Base-by-base conservation (phyloP, 2,888 invertebrate genomes). In the Leptogaster cylindrica region DNA sequence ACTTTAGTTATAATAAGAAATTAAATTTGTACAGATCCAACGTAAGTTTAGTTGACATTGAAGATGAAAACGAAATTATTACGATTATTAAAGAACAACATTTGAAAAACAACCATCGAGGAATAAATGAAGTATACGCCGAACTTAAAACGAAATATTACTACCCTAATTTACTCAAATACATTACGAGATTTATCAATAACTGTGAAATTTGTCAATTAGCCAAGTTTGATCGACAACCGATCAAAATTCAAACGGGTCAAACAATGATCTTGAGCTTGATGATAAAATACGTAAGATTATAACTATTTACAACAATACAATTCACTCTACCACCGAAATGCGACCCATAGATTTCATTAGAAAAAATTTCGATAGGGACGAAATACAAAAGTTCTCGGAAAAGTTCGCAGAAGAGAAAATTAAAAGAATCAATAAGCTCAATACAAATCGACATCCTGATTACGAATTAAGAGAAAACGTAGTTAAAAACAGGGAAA, bases 51-150 rank as follows among this genome's bases (percentile, higher is more conserved):
- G 66, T 65, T 18, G 61, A 69, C 10, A 16, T 66, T 12, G 46
- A 12, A 2, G 67, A 65, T n/a, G 58, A 50, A 2, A 73, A 77
- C 66, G 12, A 51, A 67, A 41, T 63, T 5, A 20, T 63, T n/a
- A 20, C 41, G 10, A 28, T 51, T 23, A 67, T 61, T 18, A 46
- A 67, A 48, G 63, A 63, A 48, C 41, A 72, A 70, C 61, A 72
- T n/a, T n/a, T n/a, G n/a, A n/a, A n/a, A n/a, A 16, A 65, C 46
- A 63, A 63, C 18, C 41, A 33, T n/a, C n/a, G 12, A 10, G 51
- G 8, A 67, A 67, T 31, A 51, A 65, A 58, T 7, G 55, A 18
- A 33, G 33, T 33, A 18, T n/a, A n/a, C n/a, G n/a, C n/a, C n/a
- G n/a, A n/a, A n/a, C n/a, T n/a, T n/a, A n/a, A n/a, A n/a, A n/a